Conservation (phyloP, 2,888 invertebrate species). For the Phaedon cochleariae region DNA sequence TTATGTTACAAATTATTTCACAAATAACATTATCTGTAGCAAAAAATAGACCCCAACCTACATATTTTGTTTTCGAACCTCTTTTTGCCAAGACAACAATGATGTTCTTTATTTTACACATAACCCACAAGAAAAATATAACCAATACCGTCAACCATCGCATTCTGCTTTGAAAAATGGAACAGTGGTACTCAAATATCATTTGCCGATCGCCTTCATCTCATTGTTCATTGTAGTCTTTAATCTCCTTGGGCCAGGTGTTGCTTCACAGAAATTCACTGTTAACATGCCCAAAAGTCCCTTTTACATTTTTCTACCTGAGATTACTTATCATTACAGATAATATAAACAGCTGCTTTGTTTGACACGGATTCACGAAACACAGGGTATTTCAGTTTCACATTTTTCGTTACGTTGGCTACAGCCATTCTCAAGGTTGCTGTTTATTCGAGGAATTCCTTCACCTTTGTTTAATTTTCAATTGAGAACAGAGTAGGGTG, state of each 20-base stretch:
- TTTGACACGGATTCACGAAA: slow-evolving; percentile 53
- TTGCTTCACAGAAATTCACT: slow-evolving; percentile 46
- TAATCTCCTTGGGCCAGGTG: slow-evolving; percentile 47
- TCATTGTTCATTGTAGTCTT: slow-evolving; percentile 44
- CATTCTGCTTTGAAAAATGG: neutral
- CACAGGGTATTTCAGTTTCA: slow-evolving; percentile 45
- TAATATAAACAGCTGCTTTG: slow-evolving; percentile 56
- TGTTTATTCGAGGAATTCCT: slow-evolving; percentile 28
- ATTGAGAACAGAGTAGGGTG: neutral
- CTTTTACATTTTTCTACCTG: slow-evolving; percentile 51
- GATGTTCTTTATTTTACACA: neutral
- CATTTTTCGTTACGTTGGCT: slow-evolving; percentile 37
- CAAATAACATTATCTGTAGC: too few species aligned
- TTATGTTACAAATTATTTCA: too few species aligned
- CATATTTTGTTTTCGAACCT: too few species aligned
- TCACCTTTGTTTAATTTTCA: slow-evolving; percentile 15
- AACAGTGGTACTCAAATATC: slow-evolving; percentile 34
- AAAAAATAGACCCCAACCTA: too few species aligned
- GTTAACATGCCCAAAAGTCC: slow-evolving; percentile 42
- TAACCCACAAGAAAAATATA: neutral
- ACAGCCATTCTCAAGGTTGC: slow-evolving; percentile 31
- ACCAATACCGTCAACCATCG: neutral
- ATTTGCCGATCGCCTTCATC: slow-evolving; percentile 28
- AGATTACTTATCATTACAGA: slow-evolving; percentile 54
- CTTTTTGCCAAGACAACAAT: too few species aligned